Evolutionary conservation across 1,140 invertebrate genomes (phyloP).

Genomic region (Vollenhovia emeryi): DNA sequence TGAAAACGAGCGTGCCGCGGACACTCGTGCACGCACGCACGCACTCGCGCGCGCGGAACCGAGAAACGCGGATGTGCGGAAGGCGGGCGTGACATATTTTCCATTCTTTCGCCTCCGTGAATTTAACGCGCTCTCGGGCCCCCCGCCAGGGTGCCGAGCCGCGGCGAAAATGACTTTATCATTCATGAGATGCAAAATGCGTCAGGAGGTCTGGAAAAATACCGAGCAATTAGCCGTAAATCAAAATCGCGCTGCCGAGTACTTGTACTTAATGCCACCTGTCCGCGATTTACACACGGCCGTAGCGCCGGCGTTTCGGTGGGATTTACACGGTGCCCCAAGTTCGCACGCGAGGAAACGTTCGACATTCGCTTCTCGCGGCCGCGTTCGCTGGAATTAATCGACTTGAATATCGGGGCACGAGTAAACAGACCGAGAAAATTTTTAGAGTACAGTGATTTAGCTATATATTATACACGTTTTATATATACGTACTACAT

Average conservation of each 20-base stretch:
- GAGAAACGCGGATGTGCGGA: constrained; percentile 33
- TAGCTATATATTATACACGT: too few species aligned
- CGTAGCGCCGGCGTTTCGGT: constrained; percentile 27
- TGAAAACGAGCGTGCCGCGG: constrained; percentile 42
- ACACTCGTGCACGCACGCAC: not conserved
- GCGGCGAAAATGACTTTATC: constrained; percentile 76
- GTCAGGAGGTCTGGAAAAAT: constrained; percentile 74
- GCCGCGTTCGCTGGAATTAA: constrained; percentile 20
- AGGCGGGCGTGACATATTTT: constrained; percentile 45
- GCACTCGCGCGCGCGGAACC: not conserved
- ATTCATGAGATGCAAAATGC: constrained; percentile 76
- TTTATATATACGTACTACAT: too few species aligned
- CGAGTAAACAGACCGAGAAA: constrained; percentile 12
- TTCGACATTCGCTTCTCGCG: constrained; percentile 16
- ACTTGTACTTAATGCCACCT: constrained; percentile 58
- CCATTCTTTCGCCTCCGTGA: constrained; percentile 41
- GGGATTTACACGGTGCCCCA: constrained; percentile 42
- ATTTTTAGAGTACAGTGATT: not conserved
- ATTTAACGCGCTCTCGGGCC: constrained; percentile 57
- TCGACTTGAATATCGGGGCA: constrained; percentile 6
- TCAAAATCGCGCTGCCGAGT: constrained; percentile 77
- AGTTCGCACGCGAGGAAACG: constrained; percentile 19
- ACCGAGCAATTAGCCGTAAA: constrained; percentile 79
- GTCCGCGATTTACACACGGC: constrained; percentile 48
- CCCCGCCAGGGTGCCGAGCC: constrained; percentile 17